These are phyloP conservation scores for Melanotaenia duboulayi DNA, from an alignment of 2,113 vertebrate species.

Conservation along the genomic window DNA sequence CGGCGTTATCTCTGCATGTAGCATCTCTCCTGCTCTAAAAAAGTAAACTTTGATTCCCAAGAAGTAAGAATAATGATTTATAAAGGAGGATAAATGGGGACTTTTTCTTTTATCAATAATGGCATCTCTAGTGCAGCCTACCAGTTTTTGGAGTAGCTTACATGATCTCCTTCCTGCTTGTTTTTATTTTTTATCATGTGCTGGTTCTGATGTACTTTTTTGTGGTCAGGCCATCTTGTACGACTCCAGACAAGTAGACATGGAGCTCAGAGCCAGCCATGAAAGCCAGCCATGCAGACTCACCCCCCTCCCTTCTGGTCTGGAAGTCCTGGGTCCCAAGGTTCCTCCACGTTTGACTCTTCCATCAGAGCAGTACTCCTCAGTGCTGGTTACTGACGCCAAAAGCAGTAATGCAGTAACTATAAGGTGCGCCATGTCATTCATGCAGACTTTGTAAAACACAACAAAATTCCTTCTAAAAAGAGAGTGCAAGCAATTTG, in stretches of 20 bases:
- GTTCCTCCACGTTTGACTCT: slow-evolving; percentile 82
- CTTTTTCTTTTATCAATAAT: not conserved
- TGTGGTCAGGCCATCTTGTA: slow-evolving; percentile 88
- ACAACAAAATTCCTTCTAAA: too few species aligned
- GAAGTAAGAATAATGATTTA: not conserved
- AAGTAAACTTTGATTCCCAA: not conserved
- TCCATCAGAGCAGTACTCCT: slow-evolving; percentile 86
- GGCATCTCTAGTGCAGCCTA: not conserved
- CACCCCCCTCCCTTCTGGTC: slow-evolving; percentile 46
- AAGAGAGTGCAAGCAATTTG: too few species aligned
- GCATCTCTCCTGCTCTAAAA: not conserved
- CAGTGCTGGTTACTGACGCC: slow-evolving; percentile 88
- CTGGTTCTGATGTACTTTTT: not conserved
- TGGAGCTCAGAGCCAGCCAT: not conserved
- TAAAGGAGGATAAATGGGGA: not conserved
- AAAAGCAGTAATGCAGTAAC: slow-evolving; percentile 87
- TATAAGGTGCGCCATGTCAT: slow-evolving; percentile 81
- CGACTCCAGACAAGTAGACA: slow-evolving; percentile 66
- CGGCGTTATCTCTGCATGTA: not conserved
- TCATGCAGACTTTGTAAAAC: too few species aligned
- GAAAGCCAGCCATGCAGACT: slow-evolving; percentile 14
- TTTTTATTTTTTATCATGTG: not conserved
- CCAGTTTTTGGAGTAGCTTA: not conserved
- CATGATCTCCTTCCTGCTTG: not conserved
- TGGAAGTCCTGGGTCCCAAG: slow-evolving; percentile 35